Conservation (phyloP, 2,113 vertebrate species). For the Balaenoptera acutorostrata region DNA sequence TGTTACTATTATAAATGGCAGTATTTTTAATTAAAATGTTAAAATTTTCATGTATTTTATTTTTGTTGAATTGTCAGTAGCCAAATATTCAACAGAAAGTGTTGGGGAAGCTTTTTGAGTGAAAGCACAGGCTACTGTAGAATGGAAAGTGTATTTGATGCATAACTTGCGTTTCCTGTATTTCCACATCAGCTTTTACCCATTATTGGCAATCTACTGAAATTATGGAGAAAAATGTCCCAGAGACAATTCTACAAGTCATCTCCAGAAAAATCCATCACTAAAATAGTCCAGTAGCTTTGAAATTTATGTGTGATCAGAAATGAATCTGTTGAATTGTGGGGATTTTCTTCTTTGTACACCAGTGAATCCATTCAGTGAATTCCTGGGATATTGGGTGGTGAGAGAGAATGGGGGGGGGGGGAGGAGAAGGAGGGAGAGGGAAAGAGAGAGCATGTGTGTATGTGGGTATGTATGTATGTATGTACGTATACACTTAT, state of each 20-base stretch:
- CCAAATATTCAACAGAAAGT: not conserved
- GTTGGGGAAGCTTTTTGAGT: not conserved
- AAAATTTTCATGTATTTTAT: not conserved
- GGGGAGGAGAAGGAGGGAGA: not conserved
- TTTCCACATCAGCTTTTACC: not conserved
- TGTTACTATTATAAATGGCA: not conserved
- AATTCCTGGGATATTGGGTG: not conserved
- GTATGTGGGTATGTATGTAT: not conserved
- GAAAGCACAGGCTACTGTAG: not conserved
- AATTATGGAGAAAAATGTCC: not conserved
- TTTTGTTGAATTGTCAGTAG: not conserved
- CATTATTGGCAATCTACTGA: not conserved
- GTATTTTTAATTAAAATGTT: not conserved
- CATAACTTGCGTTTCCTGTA: not conserved
- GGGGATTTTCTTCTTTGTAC: not conserved
- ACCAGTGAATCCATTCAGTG: not conserved
- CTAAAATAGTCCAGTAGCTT: not conserved
- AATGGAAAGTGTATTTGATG: not conserved
- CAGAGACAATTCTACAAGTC: not conserved
- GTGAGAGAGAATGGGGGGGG: not conserved
- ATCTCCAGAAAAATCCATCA: not conserved
- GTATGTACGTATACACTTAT: not conserved
- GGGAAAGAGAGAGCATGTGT: not conserved
- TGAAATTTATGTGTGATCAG: not conserved
- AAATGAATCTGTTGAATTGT: not conserved